A percentile compares a stretch with the other conserved stretches of the same genome.
Conservation (phyloP, 1,140 invertebrate genomes). For the Rhyacophila brunnea region DNA sequence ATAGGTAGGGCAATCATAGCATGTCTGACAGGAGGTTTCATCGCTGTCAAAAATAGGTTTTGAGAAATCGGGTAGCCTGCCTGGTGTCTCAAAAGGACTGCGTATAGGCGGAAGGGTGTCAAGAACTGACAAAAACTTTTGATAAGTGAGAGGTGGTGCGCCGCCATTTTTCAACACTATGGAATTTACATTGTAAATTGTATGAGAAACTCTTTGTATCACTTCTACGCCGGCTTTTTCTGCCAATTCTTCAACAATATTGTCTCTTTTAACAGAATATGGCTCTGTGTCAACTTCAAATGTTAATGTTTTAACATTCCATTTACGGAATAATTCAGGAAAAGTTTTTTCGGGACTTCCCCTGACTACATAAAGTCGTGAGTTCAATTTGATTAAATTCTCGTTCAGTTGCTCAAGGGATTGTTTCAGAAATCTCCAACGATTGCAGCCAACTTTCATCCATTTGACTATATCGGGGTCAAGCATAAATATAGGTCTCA, state of each 20-base stretch:
- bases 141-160: slow-evolving; percentile 67
- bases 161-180: slow-evolving; percentile 66
- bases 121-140: slow-evolving; percentile 66
- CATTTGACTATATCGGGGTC: slow-evolving; percentile 65
- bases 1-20: slow-evolving; percentile 62
- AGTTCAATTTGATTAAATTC: slow-evolving; percentile 56
- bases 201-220: slow-evolving; percentile 64
- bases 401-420: slow-evolving; percentile 65
- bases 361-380: slow-evolving; percentile 63
- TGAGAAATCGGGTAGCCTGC: slow-evolving; percentile 45
- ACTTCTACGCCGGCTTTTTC: slow-evolving; percentile 59
- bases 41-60: slow-evolving; percentile 52
- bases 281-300: slow-evolving; percentile 73
- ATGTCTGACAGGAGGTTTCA: slow-evolving; percentile 42
- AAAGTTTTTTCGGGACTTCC: slow-evolving; percentile 65
- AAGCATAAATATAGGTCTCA: slow-evolving; percentile 68
- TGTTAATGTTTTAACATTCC: slow-evolving; percentile 66
- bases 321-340: slow-evolving; percentile 64
- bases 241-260: slow-evolving; percentile 60
- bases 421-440: slow-evolving; percentile 69
- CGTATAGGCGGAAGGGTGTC: slow-evolving; percentile 55
- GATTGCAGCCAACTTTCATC: slow-evolving; percentile 63
- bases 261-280: slow-evolving; percentile 63
- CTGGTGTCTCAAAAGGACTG: slow-evolving; percentile 51
- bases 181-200: slow-evolving; percentile 65